phyloP scores from a whole-genome alignment of 2,797 vertebrate species.

The Bucorvus abyssinicus region DNA sequence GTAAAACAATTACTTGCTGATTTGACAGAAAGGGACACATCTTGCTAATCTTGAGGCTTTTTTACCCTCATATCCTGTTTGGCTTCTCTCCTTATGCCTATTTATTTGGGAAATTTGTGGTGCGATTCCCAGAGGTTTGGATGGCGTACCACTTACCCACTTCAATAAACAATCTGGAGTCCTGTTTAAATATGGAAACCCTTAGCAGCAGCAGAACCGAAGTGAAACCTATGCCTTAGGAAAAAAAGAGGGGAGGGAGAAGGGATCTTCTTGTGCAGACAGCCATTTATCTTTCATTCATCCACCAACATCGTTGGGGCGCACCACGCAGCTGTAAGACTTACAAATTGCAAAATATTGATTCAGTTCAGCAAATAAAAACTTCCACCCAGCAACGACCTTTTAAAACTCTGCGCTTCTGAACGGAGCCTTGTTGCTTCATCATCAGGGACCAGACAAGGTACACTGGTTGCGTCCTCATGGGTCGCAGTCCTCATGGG shows the following conservation, averaged over 20 bases:
- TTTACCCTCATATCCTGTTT: not conserved
- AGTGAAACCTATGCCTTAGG: not conserved
- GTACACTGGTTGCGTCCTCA: not conserved
- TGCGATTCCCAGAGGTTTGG: not conserved
- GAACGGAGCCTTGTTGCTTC: not conserved
- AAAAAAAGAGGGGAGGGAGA: fast-evolving
- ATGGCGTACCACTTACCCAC: not conserved
- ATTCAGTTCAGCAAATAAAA: not conserved
- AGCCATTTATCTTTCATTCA: not conserved
- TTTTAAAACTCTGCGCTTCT: not conserved
- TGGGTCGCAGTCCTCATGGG: not conserved
- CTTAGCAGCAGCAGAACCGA: not conserved
- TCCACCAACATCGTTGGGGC: not conserved
- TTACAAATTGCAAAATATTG: not conserved
- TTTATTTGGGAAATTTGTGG: constrained; percentile 27
- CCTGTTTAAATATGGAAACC: constrained; percentile 39
- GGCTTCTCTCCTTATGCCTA: constrained; percentile 1
- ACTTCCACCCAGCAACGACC: not conserved
- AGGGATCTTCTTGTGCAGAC: not conserved
- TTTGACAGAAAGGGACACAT: not conserved
- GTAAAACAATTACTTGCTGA: not conserved
- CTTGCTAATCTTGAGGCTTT: not conserved
- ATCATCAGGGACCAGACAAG: not conserved
- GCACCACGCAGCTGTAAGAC: not conserved
- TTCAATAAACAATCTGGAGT: constrained; percentile 27